Evolutionary conservation across 2,797 vertebrate species (phyloP), one percentile per base, ranked within the genome.

Genomic region (Centroberyx gerrardi): DNA sequence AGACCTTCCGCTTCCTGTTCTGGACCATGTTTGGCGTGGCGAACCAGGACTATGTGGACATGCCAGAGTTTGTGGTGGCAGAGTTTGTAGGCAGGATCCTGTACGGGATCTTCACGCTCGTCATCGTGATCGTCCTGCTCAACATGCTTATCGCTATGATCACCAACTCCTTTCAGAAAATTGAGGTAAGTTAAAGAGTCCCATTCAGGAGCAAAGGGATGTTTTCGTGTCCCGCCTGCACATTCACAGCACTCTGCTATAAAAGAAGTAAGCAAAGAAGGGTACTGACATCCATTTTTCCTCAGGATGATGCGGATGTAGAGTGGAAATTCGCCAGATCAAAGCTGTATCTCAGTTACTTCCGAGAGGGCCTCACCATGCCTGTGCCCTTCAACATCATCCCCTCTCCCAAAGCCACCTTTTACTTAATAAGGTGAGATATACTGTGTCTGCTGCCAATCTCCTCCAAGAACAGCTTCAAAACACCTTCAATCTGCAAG

Each of bases 61-160:
- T 98, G 95, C 95, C 96, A 0, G 80, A 95, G 60, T 97, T 92
- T 80, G 81, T 87, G 49, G 80, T 97, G 81, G 96, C 96, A 0
- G 95, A 98, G 88, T 95, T 96, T 48, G 94, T 96, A 3, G 97
- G 96, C 40, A 90, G 94, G 65, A 89, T 96, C 60, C 92, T 98
- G 3, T 98, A 97, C 0, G 96, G 97, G 17, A 94, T 97, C 89
- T 98, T 96, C 86, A 97, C 97, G 15, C 96, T 98, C 0, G 72
- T 98, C 78, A 97, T 97, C 33, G 97, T 97, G 84, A 97, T 97
- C 2, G 96, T 97, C n/a, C 94, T 97, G 17, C 96, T 98, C 72
- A 97, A 97, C 91, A 97, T 98, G 96, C 95, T 98, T 1, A 95
- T 98, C 15, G 97, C 97, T 72, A 97, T 98, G 97, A 97, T 98